Base-by-base conservation (phyloP, 1,140 invertebrate species). In the Hestina assimilis region DNA sequence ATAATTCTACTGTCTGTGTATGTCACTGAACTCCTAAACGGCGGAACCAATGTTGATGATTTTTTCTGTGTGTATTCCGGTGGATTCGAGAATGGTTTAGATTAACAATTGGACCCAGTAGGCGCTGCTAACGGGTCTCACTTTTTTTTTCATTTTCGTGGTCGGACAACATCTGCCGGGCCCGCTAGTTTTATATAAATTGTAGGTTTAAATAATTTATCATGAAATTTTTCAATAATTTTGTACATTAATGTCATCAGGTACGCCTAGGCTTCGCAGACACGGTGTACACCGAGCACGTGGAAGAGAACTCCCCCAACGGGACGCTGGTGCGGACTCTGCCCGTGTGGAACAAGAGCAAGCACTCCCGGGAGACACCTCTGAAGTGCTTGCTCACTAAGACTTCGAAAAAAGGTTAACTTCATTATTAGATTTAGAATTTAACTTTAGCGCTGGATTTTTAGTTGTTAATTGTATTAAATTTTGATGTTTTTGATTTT, bases 181-280 rank as follows among this genome's bases (percentile, higher is more conserved):
- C n/a, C n/a, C n/a, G n/a, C n/a, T n/a, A 29, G 2, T n/a, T 29
- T 9, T 31, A 19, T 38, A 38, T n/a, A 8, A 4, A 0, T 17
- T 33, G 7, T 15, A 15, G 3, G 1, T 33, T 33, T 33, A 6
- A 12, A 12, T n/a, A 12, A 31, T 31, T 31, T 2, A 3, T 3
- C 6, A 8, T 28, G 7, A 4, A 28, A 8, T 5, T 28, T 31
- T 31, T 11, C 1, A 2, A 9, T 2, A 28, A 8, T 2, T 1
- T 9, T 20, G 9, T 17, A 38, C 9, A n/a, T 19, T 40, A 48
- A 54, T 26, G 1, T 20, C 53, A 45, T 3, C 93, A 77, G 92
- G 91, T 95, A 3, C 94, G 94, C 4, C 76, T 96, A 14, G 93
- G 93, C 8, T 98, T 97, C 75, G 93, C 94, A 1, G 95, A 97